Conservation (phyloP, 2,888 invertebrate species). For the Chrysopilus asiliformis region DNA sequence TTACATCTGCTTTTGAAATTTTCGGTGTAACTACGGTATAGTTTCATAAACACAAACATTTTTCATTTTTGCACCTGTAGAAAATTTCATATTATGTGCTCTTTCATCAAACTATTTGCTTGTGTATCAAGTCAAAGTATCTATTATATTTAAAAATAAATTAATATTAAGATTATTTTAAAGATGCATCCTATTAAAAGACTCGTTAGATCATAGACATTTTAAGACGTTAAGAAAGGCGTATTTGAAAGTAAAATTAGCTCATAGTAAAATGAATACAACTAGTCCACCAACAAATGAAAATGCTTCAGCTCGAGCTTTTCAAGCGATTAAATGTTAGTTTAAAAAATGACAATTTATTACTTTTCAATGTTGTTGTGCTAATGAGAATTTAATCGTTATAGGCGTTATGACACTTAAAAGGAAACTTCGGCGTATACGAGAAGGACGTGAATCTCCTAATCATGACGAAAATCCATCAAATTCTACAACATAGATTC, state of each 20-base stretch:
- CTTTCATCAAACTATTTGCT: background rate
- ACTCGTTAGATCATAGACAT: slow-evolving; percentile 32
- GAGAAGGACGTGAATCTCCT: slow-evolving; percentile 30
- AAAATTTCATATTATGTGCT: background rate
- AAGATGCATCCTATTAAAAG: slow-evolving; percentile 33
- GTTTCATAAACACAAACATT: too few species aligned
- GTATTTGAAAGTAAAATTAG: slow-evolving; percentile 31
- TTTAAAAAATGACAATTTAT: background rate
- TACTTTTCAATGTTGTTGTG: too few species aligned
- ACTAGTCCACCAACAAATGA: slow-evolving; percentile 18
- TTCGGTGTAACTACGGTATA: too few species aligned
- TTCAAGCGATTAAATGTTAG: slow-evolving; percentile 35
- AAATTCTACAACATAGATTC: too few species aligned
- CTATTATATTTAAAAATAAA: background rate
- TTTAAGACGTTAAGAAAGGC: slow-evolving; percentile 31
- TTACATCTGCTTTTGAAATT: too few species aligned
- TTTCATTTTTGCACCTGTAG: too few species aligned
- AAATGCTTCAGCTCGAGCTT: slow-evolving; percentile 30
- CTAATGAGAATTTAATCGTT: background rate
- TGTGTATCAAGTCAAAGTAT: background rate
- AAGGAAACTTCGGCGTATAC: slow-evolving; percentile 34
- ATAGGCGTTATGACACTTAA: slow-evolving; percentile 33
- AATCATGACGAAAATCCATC: background rate
- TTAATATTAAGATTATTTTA: slow-evolving; percentile 3
- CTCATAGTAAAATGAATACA: slow-evolving; percentile 25